Percentiles rank a stretch among this genome's conserved stretches.
Evolutionary conservation across 2,113 vertebrate genomes (phyloP).

Genomic region (Solea senegalensis): DNA sequence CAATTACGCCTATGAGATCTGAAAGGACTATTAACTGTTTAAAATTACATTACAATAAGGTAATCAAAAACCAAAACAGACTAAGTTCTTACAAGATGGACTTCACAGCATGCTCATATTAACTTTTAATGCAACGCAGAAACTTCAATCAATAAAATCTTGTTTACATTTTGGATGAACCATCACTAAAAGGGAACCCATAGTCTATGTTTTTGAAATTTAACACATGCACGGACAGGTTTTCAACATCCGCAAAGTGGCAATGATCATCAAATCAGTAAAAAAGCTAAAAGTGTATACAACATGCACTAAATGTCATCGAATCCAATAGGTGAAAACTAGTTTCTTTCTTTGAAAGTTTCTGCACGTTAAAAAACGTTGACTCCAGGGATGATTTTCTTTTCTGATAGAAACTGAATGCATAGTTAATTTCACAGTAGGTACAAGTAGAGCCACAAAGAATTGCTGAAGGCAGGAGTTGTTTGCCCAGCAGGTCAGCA

Average conservation of each 20-base stretch:
- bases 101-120: neutral
- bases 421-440: slow-evolving; percentile 75
- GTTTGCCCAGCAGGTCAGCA: slow-evolving; percentile 67
- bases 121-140: too few relatives aligned
- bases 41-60: neutral
- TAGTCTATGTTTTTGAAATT: too few relatives aligned
- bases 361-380: slow-evolving; percentile 2
- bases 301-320: too few relatives aligned
- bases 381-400: slow-evolving; percentile 45
- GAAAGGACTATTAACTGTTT: neutral
- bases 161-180: neutral
- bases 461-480: slow-evolving; percentile 67
- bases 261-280: too few relatives aligned
- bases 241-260: too few relatives aligned
- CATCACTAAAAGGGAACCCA: too few relatives aligned
- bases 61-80: neutral
- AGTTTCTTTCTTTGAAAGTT: slow-evolving; percentile 26
- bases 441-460: slow-evolving; percentile 48
- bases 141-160: neutral
- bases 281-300: too few relatives aligned
- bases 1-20: neutral
- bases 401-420: slow-evolving; percentile 70
- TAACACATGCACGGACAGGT: too few relatives aligned
- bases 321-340: too few relatives aligned
- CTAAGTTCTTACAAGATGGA: neutral